Conservation (phyloP, 1,140 invertebrate genomes). For the Schlechtendalia chinensis region DNA sequence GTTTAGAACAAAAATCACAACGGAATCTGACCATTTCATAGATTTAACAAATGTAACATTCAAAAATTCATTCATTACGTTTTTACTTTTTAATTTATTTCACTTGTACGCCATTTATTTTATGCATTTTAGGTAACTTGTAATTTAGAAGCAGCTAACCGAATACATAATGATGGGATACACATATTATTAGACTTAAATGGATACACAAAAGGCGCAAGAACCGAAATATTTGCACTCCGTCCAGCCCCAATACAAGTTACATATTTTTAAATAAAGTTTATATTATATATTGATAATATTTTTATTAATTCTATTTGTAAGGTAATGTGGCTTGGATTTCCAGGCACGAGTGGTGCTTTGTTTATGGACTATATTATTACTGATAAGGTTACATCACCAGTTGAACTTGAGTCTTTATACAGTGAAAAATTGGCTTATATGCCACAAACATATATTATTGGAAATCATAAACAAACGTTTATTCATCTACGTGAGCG, state of each 20-base stretch:
- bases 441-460: conserved; percentile 98
- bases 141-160: conserved; percentile 95
- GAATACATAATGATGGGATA: conserved; percentile 90
- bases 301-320: conserved; percentile 51
- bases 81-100: too few relatives aligned
- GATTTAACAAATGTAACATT: conserved; percentile 70
- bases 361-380: conserved; percentile 99
- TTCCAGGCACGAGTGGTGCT: conserved; percentile 97
- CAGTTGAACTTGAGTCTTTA: conserved; percentile 78
- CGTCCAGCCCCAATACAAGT: conserved; percentile 91
- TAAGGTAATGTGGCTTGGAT: conserved; percentile 97
- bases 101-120: too few relatives aligned
- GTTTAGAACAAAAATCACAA: conserved; percentile 91
- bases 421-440: conserved; percentile 98
- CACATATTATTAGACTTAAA: conserved; percentile 99
- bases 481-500: conserved; percentile 94
- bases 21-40: conserved; percentile 93
- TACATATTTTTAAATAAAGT: too few relatives aligned
- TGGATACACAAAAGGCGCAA: conserved; percentile 97
- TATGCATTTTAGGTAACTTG: conserved; percentile 66
- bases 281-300: neutral
- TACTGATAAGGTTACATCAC: conserved; percentile 92
- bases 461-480: conserved; percentile 99
- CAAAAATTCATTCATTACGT: too few relatives aligned
- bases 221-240: conserved; percentile 98